Conservation (phyloP, 2,888 invertebrate species). For the Orthosia gothica region DNA sequence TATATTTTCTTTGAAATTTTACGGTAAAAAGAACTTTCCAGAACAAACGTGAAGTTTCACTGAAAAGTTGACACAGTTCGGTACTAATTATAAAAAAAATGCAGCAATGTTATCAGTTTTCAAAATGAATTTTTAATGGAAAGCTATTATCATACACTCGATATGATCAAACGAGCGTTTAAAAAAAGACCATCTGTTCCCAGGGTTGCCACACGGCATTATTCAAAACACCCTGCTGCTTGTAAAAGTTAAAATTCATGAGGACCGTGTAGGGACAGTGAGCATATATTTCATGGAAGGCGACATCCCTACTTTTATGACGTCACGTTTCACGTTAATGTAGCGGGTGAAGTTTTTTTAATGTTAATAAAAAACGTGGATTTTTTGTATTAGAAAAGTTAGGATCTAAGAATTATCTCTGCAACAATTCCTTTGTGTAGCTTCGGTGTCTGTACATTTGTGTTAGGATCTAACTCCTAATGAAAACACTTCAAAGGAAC, state of each 20-base stretch:
- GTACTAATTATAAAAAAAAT: conserved; percentile 23
- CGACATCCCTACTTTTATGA: conserved; percentile 82
- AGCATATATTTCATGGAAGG: conserved; percentile 77
- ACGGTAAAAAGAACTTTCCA: not conserved
- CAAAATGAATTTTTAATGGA: conserved; percentile 55
- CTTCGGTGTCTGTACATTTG: not conserved
- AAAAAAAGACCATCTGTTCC: conserved; percentile 68
- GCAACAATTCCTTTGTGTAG: not conserved
- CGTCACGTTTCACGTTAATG: conserved; percentile 85
- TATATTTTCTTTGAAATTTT: conserved; percentile 4
- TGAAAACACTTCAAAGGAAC: conserved; percentile 3
- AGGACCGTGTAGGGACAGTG: conserved; percentile 76
- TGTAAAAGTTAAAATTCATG: conserved; percentile 87
- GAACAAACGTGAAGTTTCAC: conserved; percentile 2
- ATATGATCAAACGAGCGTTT: conserved; percentile 64
- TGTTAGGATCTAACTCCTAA: not conserved
- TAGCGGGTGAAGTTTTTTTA: conserved; percentile 66
- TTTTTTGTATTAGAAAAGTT: conserved; percentile 36
- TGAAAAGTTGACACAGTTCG: conserved; percentile 11
- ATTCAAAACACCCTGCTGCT: conserved; percentile 78
- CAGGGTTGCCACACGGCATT: conserved; percentile 74
- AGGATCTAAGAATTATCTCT: not conserved
- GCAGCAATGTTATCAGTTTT: conserved; percentile 32
- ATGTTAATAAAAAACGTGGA: conserved; percentile 71
- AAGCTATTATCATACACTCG: conserved; percentile 63